Conservation (phyloP, 2,113 vertebrate species). For the Scalopus aquaticus region DNA sequence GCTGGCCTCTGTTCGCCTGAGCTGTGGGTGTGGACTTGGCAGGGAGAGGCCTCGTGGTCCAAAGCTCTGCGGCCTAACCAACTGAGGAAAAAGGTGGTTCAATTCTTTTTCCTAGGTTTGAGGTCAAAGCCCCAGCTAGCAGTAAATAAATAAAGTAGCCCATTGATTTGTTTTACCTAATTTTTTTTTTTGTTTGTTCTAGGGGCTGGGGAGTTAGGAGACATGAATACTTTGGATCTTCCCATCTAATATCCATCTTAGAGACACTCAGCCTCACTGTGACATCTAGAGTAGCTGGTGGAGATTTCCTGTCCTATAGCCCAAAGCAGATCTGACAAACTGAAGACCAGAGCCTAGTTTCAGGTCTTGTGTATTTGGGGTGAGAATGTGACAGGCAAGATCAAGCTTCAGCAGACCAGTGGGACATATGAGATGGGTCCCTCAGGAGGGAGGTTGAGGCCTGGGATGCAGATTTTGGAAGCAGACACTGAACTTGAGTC, state of each 20-base stretch:
- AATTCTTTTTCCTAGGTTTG: neutral
- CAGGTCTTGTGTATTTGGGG: neutral
- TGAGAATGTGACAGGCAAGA: neutral
- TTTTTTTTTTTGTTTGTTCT: neutral
- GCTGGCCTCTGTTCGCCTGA: neutral
- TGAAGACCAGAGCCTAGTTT: neutral
- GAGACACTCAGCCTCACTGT: neutral
- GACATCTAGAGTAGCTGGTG: neutral
- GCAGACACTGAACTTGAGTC: neutral
- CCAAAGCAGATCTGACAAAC: neutral
- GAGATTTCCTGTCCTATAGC: neutral
- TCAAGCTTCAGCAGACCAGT: neutral
- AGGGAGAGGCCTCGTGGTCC: neutral
- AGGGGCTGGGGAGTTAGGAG: neutral
- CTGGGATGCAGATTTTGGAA: neutral
- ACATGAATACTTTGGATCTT: neutral
- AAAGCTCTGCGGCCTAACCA: neutral
- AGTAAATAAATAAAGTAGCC: neutral
- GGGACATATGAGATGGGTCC: neutral
- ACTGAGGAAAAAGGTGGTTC: neutral
- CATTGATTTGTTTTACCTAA: neutral
- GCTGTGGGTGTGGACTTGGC: too few relatives aligned
- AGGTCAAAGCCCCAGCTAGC: neutral
- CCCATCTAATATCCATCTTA: neutral
- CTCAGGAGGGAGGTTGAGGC: neutral